phyloP scores from a whole-genome alignment of 2,888 invertebrate species.

The Therioaphis trifolii region DNA sequence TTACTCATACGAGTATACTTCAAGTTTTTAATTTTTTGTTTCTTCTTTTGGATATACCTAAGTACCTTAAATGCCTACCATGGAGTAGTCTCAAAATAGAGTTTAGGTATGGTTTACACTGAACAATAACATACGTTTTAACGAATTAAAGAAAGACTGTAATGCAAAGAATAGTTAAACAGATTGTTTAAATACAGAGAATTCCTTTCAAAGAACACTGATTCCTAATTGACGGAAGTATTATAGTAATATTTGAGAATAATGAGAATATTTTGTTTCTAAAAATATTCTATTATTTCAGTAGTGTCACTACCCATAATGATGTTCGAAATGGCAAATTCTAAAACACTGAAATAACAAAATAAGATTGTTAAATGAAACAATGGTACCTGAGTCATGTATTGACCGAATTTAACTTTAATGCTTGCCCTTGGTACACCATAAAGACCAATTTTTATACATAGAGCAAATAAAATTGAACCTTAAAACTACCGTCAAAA shows the following conservation, averaged over 20 bases:
- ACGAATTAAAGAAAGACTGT: conserved; percentile 41
- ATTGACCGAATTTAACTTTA: background rate
- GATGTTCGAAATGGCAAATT: conserved; percentile 15
- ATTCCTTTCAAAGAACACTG: conserved; percentile 44
- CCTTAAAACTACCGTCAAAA: background rate
- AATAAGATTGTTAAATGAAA: conserved; percentile 48
- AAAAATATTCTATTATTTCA: conserved; percentile 55
- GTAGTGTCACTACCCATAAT: conserved; percentile 35
- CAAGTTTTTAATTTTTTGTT: background rate
- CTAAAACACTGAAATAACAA: conserved; percentile 35
- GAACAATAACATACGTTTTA: conserved; percentile 44
- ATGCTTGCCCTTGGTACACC: conserved; percentile 11
- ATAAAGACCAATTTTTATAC: background rate
- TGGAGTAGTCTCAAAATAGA: background rate
- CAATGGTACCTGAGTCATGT: conserved; percentile 19
- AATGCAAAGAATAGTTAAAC: conserved; percentile 52
- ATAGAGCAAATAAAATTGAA: background rate
- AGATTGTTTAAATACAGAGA: conserved; percentile 32
- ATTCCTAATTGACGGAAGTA: conserved; percentile 59
- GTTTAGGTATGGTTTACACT: conserved; percentile 48
- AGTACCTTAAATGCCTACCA: background rate
- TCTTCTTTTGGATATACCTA: background rate
- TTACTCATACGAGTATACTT: background rate
- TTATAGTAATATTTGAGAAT: conserved; percentile 35
- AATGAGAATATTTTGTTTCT: conserved; percentile 46